Evolutionary conservation across 2,113 vertebrate species (phyloP), one percentile per base, ranked within the genome.

Genomic region (Onychorhynchus coronatus): DNA sequence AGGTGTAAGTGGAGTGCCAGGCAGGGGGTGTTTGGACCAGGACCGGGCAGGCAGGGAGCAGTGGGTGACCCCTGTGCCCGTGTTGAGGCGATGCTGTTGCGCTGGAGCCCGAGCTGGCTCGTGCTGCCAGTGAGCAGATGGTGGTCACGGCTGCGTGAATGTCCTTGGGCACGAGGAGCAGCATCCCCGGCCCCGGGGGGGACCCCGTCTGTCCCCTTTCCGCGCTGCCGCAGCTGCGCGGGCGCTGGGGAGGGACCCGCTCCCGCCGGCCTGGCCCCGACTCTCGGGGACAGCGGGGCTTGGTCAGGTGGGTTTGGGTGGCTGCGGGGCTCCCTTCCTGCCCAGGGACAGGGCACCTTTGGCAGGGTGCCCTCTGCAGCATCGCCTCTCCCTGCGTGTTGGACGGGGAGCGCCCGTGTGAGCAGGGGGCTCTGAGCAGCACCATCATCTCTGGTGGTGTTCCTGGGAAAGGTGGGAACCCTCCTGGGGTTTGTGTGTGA

Each of bases 131-230:
- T 0, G 44, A 96, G 87, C 93, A 96, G 93, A 87, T 87, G 89
- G 84, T n/a, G 83, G 83, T 68, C 93, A 76, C 4, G 80, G 91
- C 67, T 92, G 73, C 12, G 2, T 80, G 95, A 12, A 1, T 11
- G 85, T 91, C 90, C 95, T 94, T 68, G 94, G 94, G 94, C 88
- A 88, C n/a, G 18, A 56, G 33, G 56, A 68, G 68, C 79, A n/a
- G 37, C 0, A 8, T 68, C 71, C 85, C 82, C 5, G 0, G 65
- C 65, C 68, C 35, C 14, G 0, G 35, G 46, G 35, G 18, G n/a
- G 28, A 7, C 8, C 9, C 3, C 10, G 24, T 76, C 90, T 47
- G 85, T 72, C 62, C 95, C 90, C 66, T 33, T 35, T 24, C 25
- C 0, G 23, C 0, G 8, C 77, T 65, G 79, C 61, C 2, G 1